phyloP scores from a whole-genome alignment of 2,113 vertebrate species.

The Strix uralensis region DNA sequence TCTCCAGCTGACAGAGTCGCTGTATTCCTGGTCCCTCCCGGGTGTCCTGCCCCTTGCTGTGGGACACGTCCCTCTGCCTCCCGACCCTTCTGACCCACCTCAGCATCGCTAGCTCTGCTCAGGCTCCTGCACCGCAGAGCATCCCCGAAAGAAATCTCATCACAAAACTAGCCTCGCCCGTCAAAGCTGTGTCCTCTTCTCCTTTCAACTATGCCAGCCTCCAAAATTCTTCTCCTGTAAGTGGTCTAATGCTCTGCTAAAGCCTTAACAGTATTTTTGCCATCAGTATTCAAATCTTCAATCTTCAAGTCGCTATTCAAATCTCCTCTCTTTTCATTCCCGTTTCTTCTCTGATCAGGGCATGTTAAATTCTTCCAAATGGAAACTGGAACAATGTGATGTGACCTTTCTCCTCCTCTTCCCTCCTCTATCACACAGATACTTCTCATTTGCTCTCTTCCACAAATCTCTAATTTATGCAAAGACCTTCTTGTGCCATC shows the following conservation, averaged over 20 bases:
- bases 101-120: neutral
- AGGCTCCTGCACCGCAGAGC: neutral
- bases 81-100: neutral
- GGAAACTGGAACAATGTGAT: neutral
- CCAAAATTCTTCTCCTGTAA: neutral
- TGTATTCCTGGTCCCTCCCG: too few relatives aligned
- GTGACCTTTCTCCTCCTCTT: neutral
- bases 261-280: neutral
- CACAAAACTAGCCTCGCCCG: neutral
- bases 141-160: accelerated
- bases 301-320: neutral
- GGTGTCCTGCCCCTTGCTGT: neutral
- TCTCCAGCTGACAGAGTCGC: neutral
- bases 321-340: neutral
- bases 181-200: neutral
- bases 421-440: neutral
- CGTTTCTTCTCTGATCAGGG: neutral
- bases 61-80: neutral
- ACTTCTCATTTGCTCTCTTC: neutral
- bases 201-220: neutral
- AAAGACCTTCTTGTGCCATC: neutral
- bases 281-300: neutral
- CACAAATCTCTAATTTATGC: neutral
- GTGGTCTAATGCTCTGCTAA: neutral
- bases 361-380: neutral